phyloP scores from a whole-genome alignment of 2,888 invertebrate genomes.

The Taenaris catops region DNA sequence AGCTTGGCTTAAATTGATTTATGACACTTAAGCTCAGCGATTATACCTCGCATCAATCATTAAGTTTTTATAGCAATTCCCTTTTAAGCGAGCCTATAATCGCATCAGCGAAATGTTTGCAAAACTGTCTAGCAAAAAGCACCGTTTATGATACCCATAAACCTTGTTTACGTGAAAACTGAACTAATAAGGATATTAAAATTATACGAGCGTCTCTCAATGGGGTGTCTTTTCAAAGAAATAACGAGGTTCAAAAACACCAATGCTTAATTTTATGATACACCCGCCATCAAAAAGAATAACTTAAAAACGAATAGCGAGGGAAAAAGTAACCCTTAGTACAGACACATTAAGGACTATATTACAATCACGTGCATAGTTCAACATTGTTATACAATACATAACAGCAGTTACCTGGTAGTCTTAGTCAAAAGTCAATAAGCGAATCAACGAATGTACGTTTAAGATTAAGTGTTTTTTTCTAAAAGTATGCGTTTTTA shows the following conservation, averaged over 20 bases:
- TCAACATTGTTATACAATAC: too few species aligned
- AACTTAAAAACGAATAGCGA: slow-evolving; percentile 8
- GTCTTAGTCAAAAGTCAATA: too few species aligned
- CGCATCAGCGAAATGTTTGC: slow-evolving; percentile 25
- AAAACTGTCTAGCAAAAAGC: slow-evolving; percentile 32
- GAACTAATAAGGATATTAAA: slow-evolving; percentile 66
- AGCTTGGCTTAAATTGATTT: slow-evolving; percentile 8
- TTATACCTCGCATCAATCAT: slow-evolving; percentile 10
- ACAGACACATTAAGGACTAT: too few species aligned
- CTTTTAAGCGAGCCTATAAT: slow-evolving; percentile 20
- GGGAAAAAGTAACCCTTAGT: too few species aligned
- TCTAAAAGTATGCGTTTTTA: too few species aligned
- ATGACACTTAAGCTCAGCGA: slow-evolving; percentile 6
- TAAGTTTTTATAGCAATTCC: slow-evolving; percentile 17
- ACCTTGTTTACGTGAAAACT: slow-evolving; percentile 50
- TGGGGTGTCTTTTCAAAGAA: slow-evolving; percentile 48
- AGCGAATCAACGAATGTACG: too few species aligned
- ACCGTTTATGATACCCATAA: slow-evolving; percentile 51
- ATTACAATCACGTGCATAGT: too few species aligned
- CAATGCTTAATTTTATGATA: slow-evolving; percentile 57
- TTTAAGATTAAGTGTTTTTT: too few species aligned
- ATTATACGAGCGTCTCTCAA: slow-evolving; percentile 51
- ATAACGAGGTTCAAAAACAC: slow-evolving; percentile 63
- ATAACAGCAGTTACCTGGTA: too few species aligned
- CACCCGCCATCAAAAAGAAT: slow-evolving; percentile 34